phyloP scores from a whole-genome alignment of 2,797 vertebrate genomes.

The Orestias chungarensis region DNA sequence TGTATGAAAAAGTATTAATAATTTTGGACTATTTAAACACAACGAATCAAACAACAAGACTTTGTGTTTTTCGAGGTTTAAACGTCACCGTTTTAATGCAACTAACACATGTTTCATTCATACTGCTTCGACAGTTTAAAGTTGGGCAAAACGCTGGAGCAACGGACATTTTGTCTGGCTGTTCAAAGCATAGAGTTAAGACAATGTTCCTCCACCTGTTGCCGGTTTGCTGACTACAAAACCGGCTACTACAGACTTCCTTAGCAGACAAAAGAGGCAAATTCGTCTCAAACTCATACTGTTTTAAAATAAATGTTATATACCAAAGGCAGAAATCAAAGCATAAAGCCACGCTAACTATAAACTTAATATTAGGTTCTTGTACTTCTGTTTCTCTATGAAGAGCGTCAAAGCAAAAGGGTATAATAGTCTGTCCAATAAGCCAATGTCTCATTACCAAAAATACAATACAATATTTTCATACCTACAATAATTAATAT shows the following conservation, averaged over 20 bases:
- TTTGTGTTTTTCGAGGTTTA: too few relatives aligned
- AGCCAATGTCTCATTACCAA: background rate
- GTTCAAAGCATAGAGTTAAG: background rate
- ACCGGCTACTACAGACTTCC: background rate
- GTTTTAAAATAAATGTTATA: too few relatives aligned
- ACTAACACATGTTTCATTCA: background rate
- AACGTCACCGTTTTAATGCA: too few relatives aligned
- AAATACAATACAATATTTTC: background rate
- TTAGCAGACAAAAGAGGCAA: background rate
- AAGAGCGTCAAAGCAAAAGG: background rate
- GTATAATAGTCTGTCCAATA: background rate
- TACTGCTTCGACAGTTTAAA: background rate
- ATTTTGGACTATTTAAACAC: too few relatives aligned
- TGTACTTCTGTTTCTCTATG: background rate
- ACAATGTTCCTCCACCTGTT: background rate
- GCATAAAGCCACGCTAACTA: too few relatives aligned
- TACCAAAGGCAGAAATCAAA: too few relatives aligned
- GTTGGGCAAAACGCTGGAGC: background rate
- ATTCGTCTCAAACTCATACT: background rate
- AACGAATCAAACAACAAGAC: too few relatives aligned
- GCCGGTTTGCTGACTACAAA: background rate
- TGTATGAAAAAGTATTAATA: too few relatives aligned
- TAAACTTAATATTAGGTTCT: background rate
- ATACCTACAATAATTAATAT: background rate
- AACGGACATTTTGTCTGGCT: background rate